These are phyloP conservation scores for Aphyosemion australe DNA, from an alignment of 2,113 vertebrate species.

Conservation along the genomic window DNA sequence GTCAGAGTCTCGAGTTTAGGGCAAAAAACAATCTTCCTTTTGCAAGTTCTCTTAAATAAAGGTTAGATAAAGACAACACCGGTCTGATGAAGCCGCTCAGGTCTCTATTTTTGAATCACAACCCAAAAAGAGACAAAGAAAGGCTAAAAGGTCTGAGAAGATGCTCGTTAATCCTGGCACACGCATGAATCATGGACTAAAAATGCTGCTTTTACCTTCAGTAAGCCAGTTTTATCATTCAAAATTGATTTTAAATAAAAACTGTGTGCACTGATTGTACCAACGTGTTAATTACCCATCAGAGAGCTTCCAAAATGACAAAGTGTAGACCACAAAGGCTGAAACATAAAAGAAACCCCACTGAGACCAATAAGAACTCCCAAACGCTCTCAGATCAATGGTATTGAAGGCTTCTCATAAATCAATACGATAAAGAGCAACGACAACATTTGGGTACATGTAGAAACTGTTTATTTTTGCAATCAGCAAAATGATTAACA, in stretches of 20 bases:
- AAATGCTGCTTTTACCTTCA: too few species aligned
- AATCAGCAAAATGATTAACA: constrained; percentile 1
- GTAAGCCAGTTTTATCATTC: too few species aligned
- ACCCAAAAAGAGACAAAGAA: neutral
- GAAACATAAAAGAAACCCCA: constrained; percentile 13
- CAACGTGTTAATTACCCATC: neutral
- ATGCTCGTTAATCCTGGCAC: too few species aligned
- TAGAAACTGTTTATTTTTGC: constrained; percentile 8
- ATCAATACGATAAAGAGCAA: constrained; percentile 29
- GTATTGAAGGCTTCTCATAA: constrained; percentile 23
- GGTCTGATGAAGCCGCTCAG: neutral
- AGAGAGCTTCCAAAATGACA: constrained; percentile 6
- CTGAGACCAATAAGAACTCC: constrained; percentile 19
- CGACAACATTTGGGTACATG: constrained; percentile 29
- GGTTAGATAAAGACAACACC: constrained; percentile 8
- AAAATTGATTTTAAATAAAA: neutral
- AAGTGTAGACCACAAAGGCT: constrained; percentile 8
- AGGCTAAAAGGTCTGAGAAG: too few species aligned
- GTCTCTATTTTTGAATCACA: constrained; percentile 12
- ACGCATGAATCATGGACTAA: too few species aligned
- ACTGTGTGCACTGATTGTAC: neutral
- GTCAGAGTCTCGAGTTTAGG: too few species aligned
- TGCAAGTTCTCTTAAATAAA: neutral
- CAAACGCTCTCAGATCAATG: constrained; percentile 27
- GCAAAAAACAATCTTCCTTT: neutral